phyloP scores from a whole-genome alignment of 2,797 vertebrate species.

The Dermochelys coriacea region DNA sequence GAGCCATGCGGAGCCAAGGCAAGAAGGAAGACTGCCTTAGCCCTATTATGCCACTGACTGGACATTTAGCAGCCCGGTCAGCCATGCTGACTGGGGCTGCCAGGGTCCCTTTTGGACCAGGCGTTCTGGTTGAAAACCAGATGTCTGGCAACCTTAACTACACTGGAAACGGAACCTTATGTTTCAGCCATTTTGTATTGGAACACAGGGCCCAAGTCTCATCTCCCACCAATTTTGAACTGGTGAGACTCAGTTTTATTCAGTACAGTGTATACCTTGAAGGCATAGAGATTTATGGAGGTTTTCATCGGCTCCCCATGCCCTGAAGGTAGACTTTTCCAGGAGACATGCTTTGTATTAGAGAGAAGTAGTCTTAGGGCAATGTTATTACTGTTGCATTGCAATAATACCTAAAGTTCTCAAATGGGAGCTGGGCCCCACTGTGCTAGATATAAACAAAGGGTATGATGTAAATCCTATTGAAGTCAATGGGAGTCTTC shows the following conservation, averaged over 20 bases:
- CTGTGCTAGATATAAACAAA: accelerated
- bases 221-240: background rate
- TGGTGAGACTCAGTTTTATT: background rate
- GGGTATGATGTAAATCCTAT: background rate
- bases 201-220: background rate
- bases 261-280: background rate
- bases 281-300: background rate
- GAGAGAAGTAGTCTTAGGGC: background rate
- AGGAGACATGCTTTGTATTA: accelerated
- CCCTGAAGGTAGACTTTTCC: background rate
- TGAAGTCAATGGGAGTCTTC: background rate
- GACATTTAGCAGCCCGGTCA: no score
- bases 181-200: background rate
- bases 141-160: no score
- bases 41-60: no score
- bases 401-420: accelerated
- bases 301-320: background rate
- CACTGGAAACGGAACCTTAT: background rate
- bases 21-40: no score
- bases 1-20: no score
- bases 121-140: no score
- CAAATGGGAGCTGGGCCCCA: accelerated
- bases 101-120: no score
- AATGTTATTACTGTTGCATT: accelerated
- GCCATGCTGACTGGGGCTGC: no score